Base-by-base conservation (phyloP, 2,888 invertebrate species). In the Cantharis rustica region DNA sequence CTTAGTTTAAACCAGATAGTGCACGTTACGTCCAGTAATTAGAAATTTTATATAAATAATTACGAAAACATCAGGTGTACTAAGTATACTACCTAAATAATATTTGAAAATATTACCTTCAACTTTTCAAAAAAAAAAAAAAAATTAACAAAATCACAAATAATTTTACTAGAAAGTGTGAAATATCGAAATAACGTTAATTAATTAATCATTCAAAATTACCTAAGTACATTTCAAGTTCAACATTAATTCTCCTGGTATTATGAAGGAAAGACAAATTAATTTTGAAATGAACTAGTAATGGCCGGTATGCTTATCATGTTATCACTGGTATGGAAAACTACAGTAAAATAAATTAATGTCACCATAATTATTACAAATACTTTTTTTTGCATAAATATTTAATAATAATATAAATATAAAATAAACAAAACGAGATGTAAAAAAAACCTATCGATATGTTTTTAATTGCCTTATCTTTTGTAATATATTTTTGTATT, bases 271-370 rank as follows among this genome's bases (percentile, higher is more conserved):
- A 47, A 47, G 47, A 47, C 47, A n/a, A n/a, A 9, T n/a, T 47
- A 17, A 23, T 69, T 73, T 71, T 23, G 62, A 68, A 73, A 20
- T 20, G 17, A 77, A 74, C 77, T 47, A 71, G 77, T 71, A 74
- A 47, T 23, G 15, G 71, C 77, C 26, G 63, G 77, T 71, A 74
- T 71, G 62, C 62, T 77, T 77, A 77, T 77, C 77, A 64, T 26
- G 16, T 68, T 73, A 71, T 61, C 61, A 73, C 71, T 61, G 63
- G 66, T 62, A 68, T 73, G 76, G 76, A 76, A 76, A 73, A 76
- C 62, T 73, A 73, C 73, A 62, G 75, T 47, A n/a, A n/a, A n/a
- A n/a, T n/a, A 47, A 47, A 47, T 47, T 47, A 66, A 66, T 66
- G 64, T 66, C 64, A 66, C 64, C 17, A 66, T 47, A 47, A 47